Evolutionary conservation across 2,888 invertebrate genomes (phyloP), one percentile per base, ranked within the genome.

Genomic region (Oxyteleia sp.): DNA sequence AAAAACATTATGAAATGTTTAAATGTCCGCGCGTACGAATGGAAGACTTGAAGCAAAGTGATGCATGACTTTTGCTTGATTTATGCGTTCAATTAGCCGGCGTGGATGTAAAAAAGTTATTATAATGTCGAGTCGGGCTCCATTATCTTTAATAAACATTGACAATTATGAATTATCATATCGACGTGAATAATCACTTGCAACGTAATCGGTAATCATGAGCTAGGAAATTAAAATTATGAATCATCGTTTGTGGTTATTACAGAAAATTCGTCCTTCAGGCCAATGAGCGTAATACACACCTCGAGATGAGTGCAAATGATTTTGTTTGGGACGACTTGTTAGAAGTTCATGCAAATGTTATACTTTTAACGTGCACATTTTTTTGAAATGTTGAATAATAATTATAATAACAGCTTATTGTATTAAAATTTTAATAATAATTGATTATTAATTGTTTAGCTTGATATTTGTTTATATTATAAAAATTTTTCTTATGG

Each of bases 201-300:
- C 32, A 32, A 8, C 10, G 10, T 32, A 32, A 32, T 32, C 32
- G 32, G n/a, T n/a, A n/a, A n/a, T n/a, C n/a, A n/a, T 32, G 32
- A 32, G 32, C 32, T 32, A 32, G 32, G 10, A 32, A 32, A 32
- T 32, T 32, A 32, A 32, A 47, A 47, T 20, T 13, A 29, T 51
- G 51, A 51, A 15, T 51, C 51, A 51, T 51, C 29, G 13, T 29
- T 29, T 29, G 29, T 1, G 29, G 18, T 32, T 20, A 11, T 45
- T 45, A 18, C 2, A 45, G 45, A 45, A 5, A 18, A 45, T 45
- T 45, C 18, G 11, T 20, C 16, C 47, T 47, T 18, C 20, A 8
- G 20, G 1, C 10, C 10, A 32, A 8, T 32, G 10, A 32, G 32
- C 32, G 10, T 8, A 8, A 8, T 10, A 10, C 32, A 32, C 32